Base-by-base conservation (phyloP, 2,888 invertebrate species). In the Fissipunctia ypsillon region DNA sequence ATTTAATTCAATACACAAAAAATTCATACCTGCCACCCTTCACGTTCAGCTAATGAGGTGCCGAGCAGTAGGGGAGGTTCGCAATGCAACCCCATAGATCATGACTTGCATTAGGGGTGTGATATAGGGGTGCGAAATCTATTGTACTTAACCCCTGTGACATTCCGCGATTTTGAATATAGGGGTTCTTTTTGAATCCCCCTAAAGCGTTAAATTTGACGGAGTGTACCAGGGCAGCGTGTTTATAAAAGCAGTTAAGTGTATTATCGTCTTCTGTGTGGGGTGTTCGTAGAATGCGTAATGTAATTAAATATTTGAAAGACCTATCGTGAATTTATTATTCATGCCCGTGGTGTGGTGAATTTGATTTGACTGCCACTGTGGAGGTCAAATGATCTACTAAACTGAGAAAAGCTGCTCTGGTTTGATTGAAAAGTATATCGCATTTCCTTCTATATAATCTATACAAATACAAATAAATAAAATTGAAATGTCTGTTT, bases 51-150 rank as follows among this genome's bases (percentile, higher is more conserved):
- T 89, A 85, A 88, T 88, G 85, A 85, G 83, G 89, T 88, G 86
- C 80, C 45, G 28, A 75, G 65, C 66, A 74, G 72, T 74, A 73
- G 79, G 70, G 68, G 57, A 83, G 83, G 80, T 81, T 74, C 48
- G 65, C 85, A 83, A 87, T 86, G 73, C 70, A 75, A 72, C 88
- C 87, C 89, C 84, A 86, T 88, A 87, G 81, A 88, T 90, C 88
- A 89, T 77, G 61, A 71, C 78, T 75, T 76, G 82, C 70, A 73
- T 78, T 83, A 84, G 67, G 88, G 76, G 86, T 82, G 81, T 75
- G 81, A 87, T 80, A 73, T 78, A 65, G 84, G 87, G 88, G 88
- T 82, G 84, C 75, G 69, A 87, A 86, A 79, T 69, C 80, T 83
- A 79, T 72, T 72, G 74, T 64, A 69, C 79, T 87, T 81, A 83